These are phyloP conservation scores for Rhagophthalmus giganteus DNA, from an alignment of 2,888 invertebrate species.

Conservation along the genomic window DNA sequence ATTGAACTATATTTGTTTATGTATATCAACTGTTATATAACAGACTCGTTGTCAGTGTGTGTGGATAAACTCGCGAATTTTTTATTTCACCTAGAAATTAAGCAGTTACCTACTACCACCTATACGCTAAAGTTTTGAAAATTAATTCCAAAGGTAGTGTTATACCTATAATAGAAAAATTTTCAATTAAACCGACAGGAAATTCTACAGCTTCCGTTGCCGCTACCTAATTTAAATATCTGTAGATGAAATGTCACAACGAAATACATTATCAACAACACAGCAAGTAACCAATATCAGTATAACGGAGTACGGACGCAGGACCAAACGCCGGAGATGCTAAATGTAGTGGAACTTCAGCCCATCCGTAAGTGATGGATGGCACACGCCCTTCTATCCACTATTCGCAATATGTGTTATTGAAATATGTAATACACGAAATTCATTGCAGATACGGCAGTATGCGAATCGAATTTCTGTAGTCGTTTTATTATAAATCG, in stretches of 20 bases:
- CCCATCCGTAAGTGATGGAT: conserved; percentile 57
- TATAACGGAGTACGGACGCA: conserved; percentile 39
- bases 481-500: conserved; percentile 11
- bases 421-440: conserved; percentile 49
- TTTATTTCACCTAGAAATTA: too few species aligned
- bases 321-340: conserved; percentile 44
- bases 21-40: too few species aligned
- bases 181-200: too few species aligned
- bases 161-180: too few species aligned
- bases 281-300: conserved; percentile 30
- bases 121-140: not conserved
- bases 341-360: conserved; percentile 57
- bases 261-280: conserved; percentile 34
- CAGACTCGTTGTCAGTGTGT: too few species aligned
- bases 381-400: conserved; percentile 55
- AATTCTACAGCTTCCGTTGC: too few species aligned
- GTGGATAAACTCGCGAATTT: too few species aligned
- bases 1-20: too few species aligned
- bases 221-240: conserved; percentile 24
- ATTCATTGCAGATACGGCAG: conserved; percentile 18
- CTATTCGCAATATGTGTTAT: conserved; percentile 53
- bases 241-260: conserved; percentile 23
- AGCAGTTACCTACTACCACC: too few species aligned
- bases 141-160: not conserved
- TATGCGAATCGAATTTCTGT: conserved; percentile 13